Base-by-base conservation (phyloP, 2,888 invertebrate genomes). In the Chelonus formosanus region DNA sequence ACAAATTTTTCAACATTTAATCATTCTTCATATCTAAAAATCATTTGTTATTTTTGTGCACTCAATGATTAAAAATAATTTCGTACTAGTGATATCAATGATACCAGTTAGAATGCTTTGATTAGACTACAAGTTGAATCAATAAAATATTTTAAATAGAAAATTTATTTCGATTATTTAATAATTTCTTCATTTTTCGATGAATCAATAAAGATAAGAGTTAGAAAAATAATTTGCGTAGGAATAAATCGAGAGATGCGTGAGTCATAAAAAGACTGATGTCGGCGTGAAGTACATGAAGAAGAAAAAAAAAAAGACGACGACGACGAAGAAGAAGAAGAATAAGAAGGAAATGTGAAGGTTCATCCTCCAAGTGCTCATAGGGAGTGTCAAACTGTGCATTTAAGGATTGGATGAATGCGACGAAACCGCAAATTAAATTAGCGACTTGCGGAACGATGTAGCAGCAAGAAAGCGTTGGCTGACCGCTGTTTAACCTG, bases 361-460 rank as follows among this genome's bases (percentile, higher is more conserved):
- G 40, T 5, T 6, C 40, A 40, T 40, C 40, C 40, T 40, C 40
- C 6, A 32, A 52, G 52, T 52, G 52, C 31, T 35, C 32, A 55
- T 40, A 65, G 45, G 56, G 61, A 59, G 67, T 61, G 67, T 59
- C 56, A 59, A 63, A 60, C 65, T 64, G 67, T 67, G 66, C 61
- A 65, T 65, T 64, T 68, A 64, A 68, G 68, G 69, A 69, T 66
- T 67, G 75, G 69, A 74, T 71, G 75, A 78, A 78, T 75, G 80
- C 80, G 81, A 81, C 78, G 80, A 81, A 83, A 81, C 78, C 77
- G 80, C 78, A 82, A 82, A 82, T 83, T 82, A 81, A 82, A 82
- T 82, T 82, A 81, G 78, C 76, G 76, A 78, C 75, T 76, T 74
- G 74, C 74, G 72, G 77, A 79, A 79, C 75, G 77, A 77, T 70